Evolutionary conservation across 2,113 vertebrate species (phyloP), one percentile per base, ranked within the genome.

Genomic region (Ochotona princeps): DNA sequence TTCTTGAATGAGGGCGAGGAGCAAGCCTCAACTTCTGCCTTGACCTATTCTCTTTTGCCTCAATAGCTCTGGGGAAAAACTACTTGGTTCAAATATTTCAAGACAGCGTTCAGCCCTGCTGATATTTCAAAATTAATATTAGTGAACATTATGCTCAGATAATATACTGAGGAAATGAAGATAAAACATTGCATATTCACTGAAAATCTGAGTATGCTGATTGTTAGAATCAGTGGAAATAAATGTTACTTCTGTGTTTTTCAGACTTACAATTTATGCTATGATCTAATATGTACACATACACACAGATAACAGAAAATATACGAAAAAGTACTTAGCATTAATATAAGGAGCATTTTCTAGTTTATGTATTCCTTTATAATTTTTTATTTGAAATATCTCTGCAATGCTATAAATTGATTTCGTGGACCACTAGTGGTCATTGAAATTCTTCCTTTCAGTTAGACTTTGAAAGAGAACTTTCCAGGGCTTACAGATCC

Each of bases 381-480:
- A 49, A 65, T 61, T 92, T 54, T 9, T 90, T 78, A 63, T 78
- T 88, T 84, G 26, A 76, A 89, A 47, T 18, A 49, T 14, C 75
- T 80, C 30, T 63, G 18, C 15, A 88, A 57, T 72, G 2, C 13
- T 81, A 63, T 67, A 72, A 69, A 26, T 49, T 76, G 66, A 65
- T 74, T 87, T 83, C 30, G 11, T 73, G 69, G 88, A 18, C 30
- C 49, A 14, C 30, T 70, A 13, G 63, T n/a, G 44, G 25, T 85
- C 66, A 66, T 60, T 89, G 61, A 83, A 91, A 61, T 88, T 70
- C 38, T 93, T 1, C 89, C 44, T 60, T 61, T 83, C 80, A 10
- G 32, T 57, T 57, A 92, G 32, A 66, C 60, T 54, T 91, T 75
- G 86, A 90, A 93, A 88, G 69, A 87, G 3, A 67, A 25, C 30